phyloP scores from a whole-genome alignment of 2,888 invertebrate genomes.

The Gerris lacustris region DNA sequence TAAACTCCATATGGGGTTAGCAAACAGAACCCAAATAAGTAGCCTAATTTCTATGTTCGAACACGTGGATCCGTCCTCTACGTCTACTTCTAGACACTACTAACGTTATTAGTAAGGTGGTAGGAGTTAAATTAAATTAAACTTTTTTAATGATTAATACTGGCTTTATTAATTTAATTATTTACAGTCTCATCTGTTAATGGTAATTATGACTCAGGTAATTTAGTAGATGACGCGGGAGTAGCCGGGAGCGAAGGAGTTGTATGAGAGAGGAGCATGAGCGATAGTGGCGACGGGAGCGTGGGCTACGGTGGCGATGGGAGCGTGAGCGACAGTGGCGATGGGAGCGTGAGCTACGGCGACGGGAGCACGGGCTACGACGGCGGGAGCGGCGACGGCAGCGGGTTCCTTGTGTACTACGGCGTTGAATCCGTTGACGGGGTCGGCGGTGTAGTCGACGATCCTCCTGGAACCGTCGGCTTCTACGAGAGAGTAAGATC shows the following conservation, averaged over 20 bases:
- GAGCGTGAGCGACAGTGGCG: not conserved
- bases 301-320: not conserved
- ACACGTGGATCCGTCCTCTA: no score
- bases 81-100: no score
- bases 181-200: constrained; percentile 3
- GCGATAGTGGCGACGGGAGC: constrained; percentile 1
- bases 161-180: constrained; percentile 1
- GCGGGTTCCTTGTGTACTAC: constrained; percentile 13
- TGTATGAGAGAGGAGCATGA: no score
- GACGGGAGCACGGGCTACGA: constrained; percentile 2
- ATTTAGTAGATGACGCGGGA: not conserved
- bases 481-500: not conserved
- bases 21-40: no score
- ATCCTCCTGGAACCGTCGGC: constrained; percentile 13
- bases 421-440: constrained; percentile 18
- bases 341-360: constrained; percentile 10
- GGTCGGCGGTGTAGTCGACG: constrained; percentile 15
- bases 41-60: no score
- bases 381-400: constrained; percentile 4
- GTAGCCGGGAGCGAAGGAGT: no score
- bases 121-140: no score
- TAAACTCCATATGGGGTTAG: no score
- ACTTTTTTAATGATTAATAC: not conserved
- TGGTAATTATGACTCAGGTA: not conserved
- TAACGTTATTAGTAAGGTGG: no score